These are phyloP conservation scores for Subacronicta megacephala DNA, from an alignment of 2,888 invertebrate genomes.

Conservation along the genomic window DNA sequence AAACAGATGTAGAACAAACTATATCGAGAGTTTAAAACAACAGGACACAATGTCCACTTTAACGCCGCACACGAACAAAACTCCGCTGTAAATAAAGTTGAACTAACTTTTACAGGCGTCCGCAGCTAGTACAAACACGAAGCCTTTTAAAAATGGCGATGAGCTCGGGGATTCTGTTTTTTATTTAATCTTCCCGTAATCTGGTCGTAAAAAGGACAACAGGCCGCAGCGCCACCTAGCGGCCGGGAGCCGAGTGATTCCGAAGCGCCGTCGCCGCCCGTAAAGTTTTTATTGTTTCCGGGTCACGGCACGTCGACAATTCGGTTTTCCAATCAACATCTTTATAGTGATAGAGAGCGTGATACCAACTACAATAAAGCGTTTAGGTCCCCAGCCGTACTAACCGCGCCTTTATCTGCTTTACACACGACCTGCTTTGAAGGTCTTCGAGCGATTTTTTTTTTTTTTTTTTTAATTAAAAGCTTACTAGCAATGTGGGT, in stretches of 20 bases:
- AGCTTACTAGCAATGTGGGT: no score
- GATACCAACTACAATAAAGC: slow-evolving; percentile 63
- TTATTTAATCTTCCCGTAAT: slow-evolving; percentile 71
- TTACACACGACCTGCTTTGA: slow-evolving; percentile 24
- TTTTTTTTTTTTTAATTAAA: no score
- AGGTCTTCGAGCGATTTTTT: slow-evolving; percentile 28
- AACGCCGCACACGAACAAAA: slow-evolving; percentile 45
- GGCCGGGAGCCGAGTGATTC: slow-evolving; percentile 52
- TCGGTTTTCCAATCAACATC: slow-evolving; percentile 83
- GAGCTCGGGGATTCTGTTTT: slow-evolving; percentile 58
- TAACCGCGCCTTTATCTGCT: slow-evolving; percentile 38
- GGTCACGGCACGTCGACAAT: slow-evolving; percentile 76
- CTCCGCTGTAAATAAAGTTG: slow-evolving; percentile 56
- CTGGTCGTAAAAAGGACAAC: slow-evolving; percentile 65
- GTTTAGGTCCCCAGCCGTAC: slow-evolving; percentile 43
- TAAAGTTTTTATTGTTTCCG: slow-evolving; percentile 86
- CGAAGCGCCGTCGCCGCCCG: slow-evolving; percentile 63
- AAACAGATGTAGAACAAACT: slow-evolving; percentile 52
- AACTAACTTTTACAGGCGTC: slow-evolving; percentile 56
- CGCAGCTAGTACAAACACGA: slow-evolving; percentile 50
- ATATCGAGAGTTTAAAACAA: slow-evolving; percentile 49
- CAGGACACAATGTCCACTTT: slow-evolving; percentile 48
- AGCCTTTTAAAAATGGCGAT: slow-evolving; percentile 55
- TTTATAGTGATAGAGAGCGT: slow-evolving; percentile 72
- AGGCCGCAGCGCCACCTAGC: slow-evolving; percentile 52